A percentile compares a stretch with the other conserved stretches of the same genome.
phyloP scores from a whole-genome alignment of 1,140 invertebrate species.

The Euwallacea similis region DNA sequence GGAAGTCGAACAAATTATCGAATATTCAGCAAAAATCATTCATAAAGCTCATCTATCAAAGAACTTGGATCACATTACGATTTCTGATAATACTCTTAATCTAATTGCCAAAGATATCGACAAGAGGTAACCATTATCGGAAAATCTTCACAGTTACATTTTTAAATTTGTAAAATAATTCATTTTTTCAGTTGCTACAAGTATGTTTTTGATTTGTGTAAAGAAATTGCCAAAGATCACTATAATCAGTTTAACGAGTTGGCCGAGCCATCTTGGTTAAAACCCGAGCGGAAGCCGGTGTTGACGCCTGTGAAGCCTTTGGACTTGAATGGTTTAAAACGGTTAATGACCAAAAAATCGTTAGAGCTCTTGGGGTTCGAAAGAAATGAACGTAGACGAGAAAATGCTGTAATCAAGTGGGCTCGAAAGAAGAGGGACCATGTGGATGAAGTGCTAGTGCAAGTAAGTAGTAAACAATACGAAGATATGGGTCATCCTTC shows the following conservation, averaged over 20 bases:
- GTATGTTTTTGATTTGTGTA: slow-evolving; percentile 68
- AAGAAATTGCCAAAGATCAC: slow-evolving; percentile 62
- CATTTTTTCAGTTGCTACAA: slow-evolving; percentile 47
- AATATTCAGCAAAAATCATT: slow-evolving; percentile 55
- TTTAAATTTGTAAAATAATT: background rate
- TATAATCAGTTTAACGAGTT: slow-evolving; percentile 54
- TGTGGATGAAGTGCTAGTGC: slow-evolving; percentile 70
- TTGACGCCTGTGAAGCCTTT: slow-evolving; percentile 54
- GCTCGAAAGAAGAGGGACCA: slow-evolving; percentile 70
- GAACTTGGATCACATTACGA: slow-evolving; percentile 52
- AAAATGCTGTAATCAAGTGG: slow-evolving; percentile 66
- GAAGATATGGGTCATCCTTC: too few relatives aligned
- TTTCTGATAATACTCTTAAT: slow-evolving; percentile 51
- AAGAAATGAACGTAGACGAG: slow-evolving; percentile 56
- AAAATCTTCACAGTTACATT: background rate
- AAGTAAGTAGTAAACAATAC: slow-evolving; percentile 35
- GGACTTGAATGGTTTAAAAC: slow-evolving; percentile 54
- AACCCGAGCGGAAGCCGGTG: slow-evolving; percentile 53
- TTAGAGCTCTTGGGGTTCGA: slow-evolving; percentile 62
- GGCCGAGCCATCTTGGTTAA: slow-evolving; percentile 61
- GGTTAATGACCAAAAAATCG: slow-evolving; percentile 60
- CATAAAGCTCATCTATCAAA: slow-evolving; percentile 55
- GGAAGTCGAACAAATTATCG: slow-evolving; percentile 56
- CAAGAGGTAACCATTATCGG: slow-evolving; percentile 41
- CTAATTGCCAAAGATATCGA: slow-evolving; percentile 49